Evolutionary conservation across 2,888 invertebrate species (phyloP), one percentile per base, ranked within the genome.

Genomic region (Drosophila lutescens): DNA sequence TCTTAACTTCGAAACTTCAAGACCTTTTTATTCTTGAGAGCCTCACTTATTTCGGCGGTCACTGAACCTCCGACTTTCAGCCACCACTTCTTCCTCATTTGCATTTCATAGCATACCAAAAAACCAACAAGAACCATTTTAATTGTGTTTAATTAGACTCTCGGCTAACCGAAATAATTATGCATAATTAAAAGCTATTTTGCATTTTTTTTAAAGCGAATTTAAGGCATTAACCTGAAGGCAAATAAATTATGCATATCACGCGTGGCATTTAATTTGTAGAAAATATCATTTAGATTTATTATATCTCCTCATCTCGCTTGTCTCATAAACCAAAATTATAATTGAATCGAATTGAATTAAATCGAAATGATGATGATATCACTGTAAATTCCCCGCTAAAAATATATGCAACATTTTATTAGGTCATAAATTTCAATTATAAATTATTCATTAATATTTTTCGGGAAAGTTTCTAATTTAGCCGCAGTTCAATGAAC

Each of bases 71-170:
- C 55, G 13, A 17, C 38, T 50, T 26, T n/a, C 30, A 13, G n/a
- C 36, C 47, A 43, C 41, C 47, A 43, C 43, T 56, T 34, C 53
- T 69, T 40, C 63, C 82, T 82, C 82, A 85, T 82, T 82, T 82
- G 82, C 85, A 85, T 85, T 72, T 75, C 50, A 30, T 58, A 55
- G 49, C 53, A 30, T 34, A 12, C 12, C 12, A 3, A 34, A 12
- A 34, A 12, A 46, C 43, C 44, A 32, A 41, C 26, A 41, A 67
- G 65, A 56, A 69, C 63, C 50, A 74, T 77, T 81, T 87, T 80
- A 82, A 86, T 86, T 79, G 76, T 75, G 78, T 83, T 87, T 85
- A 87, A 85, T 87, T 87, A 85, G 80, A 76, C 77, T 79, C 68
- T 78, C 66, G 44, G 49, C 50, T 68, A 66, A 53, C 70, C 68